Evolutionary conservation across 2,888 invertebrate genomes (phyloP).

Genomic region (Punctoribates punctum): DNA sequence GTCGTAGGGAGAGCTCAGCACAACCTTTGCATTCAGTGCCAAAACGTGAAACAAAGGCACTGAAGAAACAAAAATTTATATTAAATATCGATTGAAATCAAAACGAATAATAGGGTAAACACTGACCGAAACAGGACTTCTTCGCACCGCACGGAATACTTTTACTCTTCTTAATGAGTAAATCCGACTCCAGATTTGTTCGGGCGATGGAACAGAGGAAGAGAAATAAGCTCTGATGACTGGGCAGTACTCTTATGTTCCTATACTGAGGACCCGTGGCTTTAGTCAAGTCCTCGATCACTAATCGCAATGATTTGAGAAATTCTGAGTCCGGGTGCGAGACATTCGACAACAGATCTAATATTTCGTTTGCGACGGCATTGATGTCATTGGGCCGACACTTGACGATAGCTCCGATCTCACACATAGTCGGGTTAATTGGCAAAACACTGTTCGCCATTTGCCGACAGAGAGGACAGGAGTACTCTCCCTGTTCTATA

Average conservation of each 20-base stretch:
- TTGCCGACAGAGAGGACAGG: conserved; percentile 91
- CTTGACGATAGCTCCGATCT: conserved; percentile 60
- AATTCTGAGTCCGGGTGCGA: conserved; percentile 51
- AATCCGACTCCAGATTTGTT: conserved; percentile 85
- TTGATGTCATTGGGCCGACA: conserved; percentile 54
- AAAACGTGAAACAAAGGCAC: conserved; percentile 84
- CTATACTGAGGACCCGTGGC: conserved; percentile 76
- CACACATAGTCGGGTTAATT: conserved; percentile 57
- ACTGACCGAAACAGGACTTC: conserved; percentile 48
- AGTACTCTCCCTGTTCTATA: conserved; percentile 71
- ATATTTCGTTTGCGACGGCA: conserved; percentile 51
- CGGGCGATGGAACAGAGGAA: conserved; percentile 65
- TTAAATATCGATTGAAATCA: neutral
- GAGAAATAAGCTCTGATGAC: conserved; percentile 72
- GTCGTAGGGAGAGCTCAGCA: conserved; percentile 58
- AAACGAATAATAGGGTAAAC: neutral
- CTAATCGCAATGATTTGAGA: conserved; percentile 55
- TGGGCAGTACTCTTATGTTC: conserved; percentile 61
- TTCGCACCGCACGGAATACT: conserved; percentile 36
- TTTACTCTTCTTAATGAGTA: conserved; percentile 59
- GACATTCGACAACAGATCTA: conserved; percentile 57
- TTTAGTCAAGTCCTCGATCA: conserved; percentile 84
- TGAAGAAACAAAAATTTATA: neutral
- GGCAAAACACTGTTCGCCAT: conserved; percentile 82
- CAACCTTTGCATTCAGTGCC: conserved; percentile 75